Evolutionary conservation across 2,797 vertebrate species (phyloP).

Genomic region (Mionectes olivaceus): DNA sequence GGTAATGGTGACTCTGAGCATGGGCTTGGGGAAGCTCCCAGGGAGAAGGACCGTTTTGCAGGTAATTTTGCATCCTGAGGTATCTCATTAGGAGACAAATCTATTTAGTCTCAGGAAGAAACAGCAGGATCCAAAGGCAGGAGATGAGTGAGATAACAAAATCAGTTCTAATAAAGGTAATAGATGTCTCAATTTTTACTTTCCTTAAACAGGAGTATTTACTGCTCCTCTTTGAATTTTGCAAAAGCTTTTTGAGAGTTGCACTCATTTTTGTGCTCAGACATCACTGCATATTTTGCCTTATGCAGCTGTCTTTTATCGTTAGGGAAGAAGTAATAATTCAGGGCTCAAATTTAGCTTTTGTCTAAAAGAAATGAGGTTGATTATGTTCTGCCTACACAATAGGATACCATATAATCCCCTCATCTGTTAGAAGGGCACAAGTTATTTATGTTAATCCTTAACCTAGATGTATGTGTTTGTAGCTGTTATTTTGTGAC

Average conservation of each 20-base stretch:
- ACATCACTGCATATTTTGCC: neutral
- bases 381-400: slow-evolving; percentile 37
- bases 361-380: slow-evolving; percentile 26
- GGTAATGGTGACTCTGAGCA: neutral
- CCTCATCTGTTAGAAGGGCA: slow-evolving; percentile 26
- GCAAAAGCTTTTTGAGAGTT: neutral
- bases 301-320: neutral
- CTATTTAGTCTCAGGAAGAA: slow-evolving; percentile 12
- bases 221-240: slow-evolving; percentile 17
- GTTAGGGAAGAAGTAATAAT: neutral
- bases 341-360: slow-evolving; percentile 15
- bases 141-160: neutral
- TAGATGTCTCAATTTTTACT: slow-evolving; percentile 14
- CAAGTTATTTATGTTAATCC: slow-evolving; percentile 42
- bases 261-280: slow-evolving; percentile 9
- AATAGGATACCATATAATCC: slow-evolving; percentile 34
- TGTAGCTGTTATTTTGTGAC: neutral
- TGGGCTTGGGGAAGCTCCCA: neutral
- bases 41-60: neutral
- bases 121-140: neutral
- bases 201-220: neutral
- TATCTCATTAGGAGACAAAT: slow-evolving; percentile 6
- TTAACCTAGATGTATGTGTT: slow-evolving; percentile 13
- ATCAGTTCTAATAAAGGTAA: slow-evolving; percentile 24
- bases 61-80: neutral